Evolutionary conservation across 2,113 vertebrate genomes (phyloP).

Genomic region (Excalfactoria chinensis): DNA sequence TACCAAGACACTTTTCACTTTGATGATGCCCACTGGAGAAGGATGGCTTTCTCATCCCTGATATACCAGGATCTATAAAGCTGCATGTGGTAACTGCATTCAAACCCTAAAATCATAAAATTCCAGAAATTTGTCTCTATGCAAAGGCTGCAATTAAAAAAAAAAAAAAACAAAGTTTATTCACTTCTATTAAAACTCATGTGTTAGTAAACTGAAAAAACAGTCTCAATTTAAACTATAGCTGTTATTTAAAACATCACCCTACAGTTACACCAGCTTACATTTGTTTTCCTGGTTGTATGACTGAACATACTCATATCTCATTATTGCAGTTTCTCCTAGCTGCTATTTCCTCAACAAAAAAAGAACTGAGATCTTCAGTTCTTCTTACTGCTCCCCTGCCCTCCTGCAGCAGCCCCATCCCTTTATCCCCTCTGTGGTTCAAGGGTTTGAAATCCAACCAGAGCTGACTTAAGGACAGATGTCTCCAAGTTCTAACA

Average conservation of each 20-base stretch:
- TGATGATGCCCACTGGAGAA: background rate
- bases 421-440: background rate
- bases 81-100: background rate
- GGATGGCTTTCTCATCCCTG: background rate
- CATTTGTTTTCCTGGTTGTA: background rate
- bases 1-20: background rate
- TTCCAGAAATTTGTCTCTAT: background rate
- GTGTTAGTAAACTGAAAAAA: background rate
- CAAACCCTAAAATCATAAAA: background rate
- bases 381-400: background rate
- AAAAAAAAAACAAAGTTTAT: background rate
- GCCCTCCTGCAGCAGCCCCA: background rate
- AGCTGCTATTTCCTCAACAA: background rate
- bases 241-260: background rate
- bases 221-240: background rate
- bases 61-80: background rate
- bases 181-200: background rate
- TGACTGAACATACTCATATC: background rate
- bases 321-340: background rate
- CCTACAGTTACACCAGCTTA: background rate
- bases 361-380: background rate
- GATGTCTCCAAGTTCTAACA: background rate
- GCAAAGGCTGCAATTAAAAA: background rate
- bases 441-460: background rate
- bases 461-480: fast-evolving